Base-by-base conservation (phyloP, 2,113 vertebrate species). In the Leiothrix lutea region DNA sequence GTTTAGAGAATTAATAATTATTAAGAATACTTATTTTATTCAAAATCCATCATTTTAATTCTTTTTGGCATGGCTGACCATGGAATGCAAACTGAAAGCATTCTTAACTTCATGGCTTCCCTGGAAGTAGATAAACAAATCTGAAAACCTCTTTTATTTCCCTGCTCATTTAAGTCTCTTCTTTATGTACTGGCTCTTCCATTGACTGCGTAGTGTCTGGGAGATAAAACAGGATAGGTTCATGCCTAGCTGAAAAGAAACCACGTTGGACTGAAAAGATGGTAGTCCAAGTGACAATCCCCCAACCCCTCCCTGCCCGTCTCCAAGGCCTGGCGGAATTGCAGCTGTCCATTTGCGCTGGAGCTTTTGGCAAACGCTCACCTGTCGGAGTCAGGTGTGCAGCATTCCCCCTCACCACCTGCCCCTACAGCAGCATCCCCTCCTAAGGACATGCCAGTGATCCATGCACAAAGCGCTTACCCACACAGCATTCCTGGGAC, bases 341-440 rank as follows among this genome's bases (percentile, higher is more conserved):
- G 78, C 35, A 67, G n/a, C 45, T 29, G n/a, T 15, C 15, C 0
- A 0, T 31, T 9, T 23, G 42, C 0, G 0, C 31, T 22, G 40
- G 33, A 88, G 54, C n/a, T 58, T 61, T 72, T 13, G 36, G 36
- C 44, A 44, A 72, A 47, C 0, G 0, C 36, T 11, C 38, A 2
- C 29, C 35, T 47, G 35, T 12, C 6, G 5, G 12, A 81, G 42
- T 2, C 1, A 85, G 74, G 54, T 8, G 24, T 21, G 36, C 53
- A 53, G 66, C 16, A 0, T 18, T 53, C 44, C 0, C 0, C 57
- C 61, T 60, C 61, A n/a, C 3, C 0, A 0, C 26, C 65, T 79
- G 26, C 28, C 28, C 92, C 80, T 73, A 38, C 80, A 74, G 87
- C 67, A 95, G 65, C 78, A 44, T 17, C 69, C 66, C 83, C 56